phyloP scores from a whole-genome alignment of 2,888 invertebrate genomes.

The Anthrax anthrax region DNA sequence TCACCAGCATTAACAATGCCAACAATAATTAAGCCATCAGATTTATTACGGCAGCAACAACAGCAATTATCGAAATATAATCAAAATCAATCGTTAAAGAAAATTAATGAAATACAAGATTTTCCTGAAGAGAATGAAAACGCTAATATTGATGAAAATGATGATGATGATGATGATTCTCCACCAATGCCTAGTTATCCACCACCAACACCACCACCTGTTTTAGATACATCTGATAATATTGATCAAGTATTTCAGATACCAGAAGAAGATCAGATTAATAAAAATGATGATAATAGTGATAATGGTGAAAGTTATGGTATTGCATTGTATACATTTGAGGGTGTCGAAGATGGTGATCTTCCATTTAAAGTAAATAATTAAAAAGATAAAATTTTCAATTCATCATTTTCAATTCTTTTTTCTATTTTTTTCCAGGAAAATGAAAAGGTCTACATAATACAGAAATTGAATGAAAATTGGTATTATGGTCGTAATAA shows the following conservation, averaged over 20 bases:
- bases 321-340: conserved; percentile 65
- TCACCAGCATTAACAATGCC: conserved; percentile 42
- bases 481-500: conserved; percentile 65
- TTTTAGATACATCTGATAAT: no score
- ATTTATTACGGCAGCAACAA: conserved; percentile 17
- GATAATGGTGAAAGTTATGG: conserved; percentile 47
- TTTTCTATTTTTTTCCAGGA: conserved; percentile 37
- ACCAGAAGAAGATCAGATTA: background rate
- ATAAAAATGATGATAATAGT: conserved; percentile 18
- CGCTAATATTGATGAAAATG: conserved; percentile 3
- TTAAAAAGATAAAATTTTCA: background rate
- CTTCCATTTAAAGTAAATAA: conserved; percentile 58
- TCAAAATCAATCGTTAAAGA: conserved; percentile 28
- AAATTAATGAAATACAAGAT: conserved; percentile 15
- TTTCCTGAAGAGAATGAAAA: conserved; percentile 12
- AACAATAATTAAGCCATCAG: conserved; percentile 48
- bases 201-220: conserved; percentile 55
- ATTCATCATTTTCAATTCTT: conserved; percentile 7
- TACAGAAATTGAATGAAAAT: conserved; percentile 56
- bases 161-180: conserved; percentile 35
- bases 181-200: conserved; percentile 70
- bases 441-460: conserved; percentile 55
- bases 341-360: conserved; percentile 60
- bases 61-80: conserved; percentile 10
- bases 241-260: no score